phyloP scores from a whole-genome alignment of 1,140 invertebrate species.

The Cyclargus thomasi region DNA sequence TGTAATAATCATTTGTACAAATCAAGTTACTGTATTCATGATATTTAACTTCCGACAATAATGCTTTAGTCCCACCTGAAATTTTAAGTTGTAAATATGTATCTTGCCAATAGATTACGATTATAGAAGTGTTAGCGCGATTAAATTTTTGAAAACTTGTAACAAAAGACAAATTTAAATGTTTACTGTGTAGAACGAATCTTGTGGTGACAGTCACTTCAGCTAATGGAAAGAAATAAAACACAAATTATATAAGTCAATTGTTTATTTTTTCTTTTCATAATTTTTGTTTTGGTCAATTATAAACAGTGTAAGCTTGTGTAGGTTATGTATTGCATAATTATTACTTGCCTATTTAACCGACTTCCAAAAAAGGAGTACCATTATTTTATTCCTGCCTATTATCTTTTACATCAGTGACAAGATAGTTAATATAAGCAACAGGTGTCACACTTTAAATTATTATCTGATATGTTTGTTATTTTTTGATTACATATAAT shows the following conservation, averaged over 20 bases:
- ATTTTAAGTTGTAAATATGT: slow-evolving; percentile 29
- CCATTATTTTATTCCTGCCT: background rate
- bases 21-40: slow-evolving; percentile 22
- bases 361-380: no score
- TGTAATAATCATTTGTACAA: slow-evolving; percentile 19
- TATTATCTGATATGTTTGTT: background rate
- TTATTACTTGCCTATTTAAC: no score
- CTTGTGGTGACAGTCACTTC: slow-evolving; percentile 10
- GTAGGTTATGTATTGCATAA: no score
- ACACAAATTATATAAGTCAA: slow-evolving; percentile 7
- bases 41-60: slow-evolving; percentile 36
- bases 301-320: no score
- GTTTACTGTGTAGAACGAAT: slow-evolving; percentile 20
- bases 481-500: background rate
- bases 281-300: background rate
- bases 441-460: background rate
- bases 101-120: slow-evolving; percentile 33
- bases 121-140: slow-evolving; percentile 17
- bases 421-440: background rate
- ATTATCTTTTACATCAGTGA: background rate
- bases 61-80: slow-evolving; percentile 37
- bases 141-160: slow-evolving; percentile 52
- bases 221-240: slow-evolving; percentile 2
- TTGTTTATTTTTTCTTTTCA: background rate
- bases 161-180: slow-evolving; percentile 38